Conservation (phyloP, 2,113 vertebrate genomes). For the Mixornis gularis region DNA sequence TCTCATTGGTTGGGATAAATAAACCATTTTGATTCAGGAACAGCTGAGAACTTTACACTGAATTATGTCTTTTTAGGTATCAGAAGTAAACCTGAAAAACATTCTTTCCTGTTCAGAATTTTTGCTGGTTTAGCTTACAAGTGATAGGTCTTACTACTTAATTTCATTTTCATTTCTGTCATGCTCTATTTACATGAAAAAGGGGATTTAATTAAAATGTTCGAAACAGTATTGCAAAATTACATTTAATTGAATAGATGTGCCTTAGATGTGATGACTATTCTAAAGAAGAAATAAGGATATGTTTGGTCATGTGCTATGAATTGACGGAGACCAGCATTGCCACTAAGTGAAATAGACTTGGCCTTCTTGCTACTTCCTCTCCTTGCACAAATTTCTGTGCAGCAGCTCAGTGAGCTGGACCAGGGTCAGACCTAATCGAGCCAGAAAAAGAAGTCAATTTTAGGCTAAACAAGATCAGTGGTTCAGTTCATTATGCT, state of each 20-base stretch:
- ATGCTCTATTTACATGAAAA: neutral
- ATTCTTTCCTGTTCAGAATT: neutral
- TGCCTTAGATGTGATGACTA: neutral
- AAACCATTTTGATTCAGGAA: neutral
- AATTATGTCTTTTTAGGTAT: neutral
- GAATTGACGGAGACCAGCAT: neutral
- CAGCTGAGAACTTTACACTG: neutral
- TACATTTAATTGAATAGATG: neutral
- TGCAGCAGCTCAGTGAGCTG: neutral
- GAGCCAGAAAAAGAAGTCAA: neutral
- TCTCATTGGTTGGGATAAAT: neutral
- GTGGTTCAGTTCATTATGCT: neutral
- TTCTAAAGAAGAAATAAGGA: neutral
- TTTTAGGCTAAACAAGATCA: neutral
- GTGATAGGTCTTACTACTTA: neutral
- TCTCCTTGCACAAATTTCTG: neutral
- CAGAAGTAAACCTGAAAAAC: neutral
- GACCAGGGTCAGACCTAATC: neutral
- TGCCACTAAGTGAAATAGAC: neutral
- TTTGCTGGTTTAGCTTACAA: neutral
- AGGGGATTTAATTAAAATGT: neutral
- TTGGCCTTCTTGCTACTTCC: neutral
- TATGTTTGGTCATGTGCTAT: neutral
- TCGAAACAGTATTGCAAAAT: neutral
- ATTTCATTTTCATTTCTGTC: conserved; percentile 10